Evolutionary conservation across 1,140 invertebrate genomes (phyloP).

Genomic region (Drosophila simulans): DNA sequence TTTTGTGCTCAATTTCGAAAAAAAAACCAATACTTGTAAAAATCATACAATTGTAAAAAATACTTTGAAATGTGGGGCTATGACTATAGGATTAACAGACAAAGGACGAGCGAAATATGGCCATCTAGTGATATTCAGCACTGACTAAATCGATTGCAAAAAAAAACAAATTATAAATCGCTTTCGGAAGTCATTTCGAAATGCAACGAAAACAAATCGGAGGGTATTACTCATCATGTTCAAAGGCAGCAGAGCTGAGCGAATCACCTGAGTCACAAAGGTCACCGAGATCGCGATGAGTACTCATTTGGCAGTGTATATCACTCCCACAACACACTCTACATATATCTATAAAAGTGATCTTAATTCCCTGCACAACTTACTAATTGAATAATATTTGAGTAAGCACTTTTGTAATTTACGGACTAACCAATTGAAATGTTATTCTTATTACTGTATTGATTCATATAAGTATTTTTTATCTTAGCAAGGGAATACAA

Average conservation of each 20-base stretch:
- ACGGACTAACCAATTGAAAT: too few species aligned
- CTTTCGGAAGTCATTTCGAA: background rate
- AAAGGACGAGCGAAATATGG: background rate
- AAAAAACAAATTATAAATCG: background rate
- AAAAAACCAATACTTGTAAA: background rate
- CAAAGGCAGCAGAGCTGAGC: background rate
- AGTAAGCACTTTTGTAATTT: too few species aligned
- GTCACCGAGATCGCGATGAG: background rate
- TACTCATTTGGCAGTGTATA: background rate
- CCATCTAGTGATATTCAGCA: too few species aligned
- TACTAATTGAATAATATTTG: too few species aligned
- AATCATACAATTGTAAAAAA: background rate
- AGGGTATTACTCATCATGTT: constrained; percentile 17
- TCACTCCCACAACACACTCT: background rate
- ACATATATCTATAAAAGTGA: background rate
- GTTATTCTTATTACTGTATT: too few species aligned
- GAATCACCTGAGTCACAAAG: constrained; percentile 1
- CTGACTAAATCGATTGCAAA: too few species aligned
- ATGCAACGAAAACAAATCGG: background rate
- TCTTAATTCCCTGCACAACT: background rate
- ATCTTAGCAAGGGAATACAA: too few species aligned
- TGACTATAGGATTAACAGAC: background rate
- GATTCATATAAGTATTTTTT: too few species aligned
- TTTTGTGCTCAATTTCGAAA: constrained; percentile 1
- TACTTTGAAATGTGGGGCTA: constrained; percentile 9